Evolutionary conservation across 2,888 invertebrate genomes (phyloP), one percentile per base, ranked within the genome.

Genomic region (Holacanthella duospinosa): DNA sequence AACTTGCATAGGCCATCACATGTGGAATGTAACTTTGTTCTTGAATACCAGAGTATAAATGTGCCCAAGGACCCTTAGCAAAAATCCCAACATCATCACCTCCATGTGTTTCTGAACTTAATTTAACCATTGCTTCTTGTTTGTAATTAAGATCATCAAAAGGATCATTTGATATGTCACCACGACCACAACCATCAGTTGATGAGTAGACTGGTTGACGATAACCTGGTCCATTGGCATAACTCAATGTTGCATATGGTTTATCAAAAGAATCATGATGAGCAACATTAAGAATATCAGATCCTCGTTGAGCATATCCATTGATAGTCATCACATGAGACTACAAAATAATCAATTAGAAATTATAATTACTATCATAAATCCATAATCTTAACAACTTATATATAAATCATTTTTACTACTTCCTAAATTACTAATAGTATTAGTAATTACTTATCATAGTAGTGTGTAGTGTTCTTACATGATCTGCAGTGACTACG

Each of bases 11-110:
- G 0, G 82, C 85, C 75, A 86, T 83, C 6, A 86, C 83, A 74
- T 89, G 86, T 0, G 89, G 87, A 48, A 91, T 84, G 73, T 81
- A 84, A 76, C 83, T 86, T 77, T 92, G 88, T 74, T 92, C 89
- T 72, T 86, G 85, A 62, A 84, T 84, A 0, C 89, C 89, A 0
- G 84, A 83, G 74, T 91, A 87, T 0, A 91, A 79, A 74, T 90
- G 89, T 0, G 88, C 78, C 86, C 87, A 86, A 1, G 88, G 89
- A 24, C 86, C 91, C 55, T 59, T 59, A 6, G 62, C 55, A 44
- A 59, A 62, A 56, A 64, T 62, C 2, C 62, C 9, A 2, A 66
- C 64, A 28, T 59, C 59, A 16, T 59, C 59, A 6, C 59, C 59
- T 6, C 44, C 44, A 28, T 59, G 59, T 3, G 59, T 59, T 27